Base-by-base conservation (phyloP, 2,113 vertebrate species). In the Equus przewalskii region DNA sequence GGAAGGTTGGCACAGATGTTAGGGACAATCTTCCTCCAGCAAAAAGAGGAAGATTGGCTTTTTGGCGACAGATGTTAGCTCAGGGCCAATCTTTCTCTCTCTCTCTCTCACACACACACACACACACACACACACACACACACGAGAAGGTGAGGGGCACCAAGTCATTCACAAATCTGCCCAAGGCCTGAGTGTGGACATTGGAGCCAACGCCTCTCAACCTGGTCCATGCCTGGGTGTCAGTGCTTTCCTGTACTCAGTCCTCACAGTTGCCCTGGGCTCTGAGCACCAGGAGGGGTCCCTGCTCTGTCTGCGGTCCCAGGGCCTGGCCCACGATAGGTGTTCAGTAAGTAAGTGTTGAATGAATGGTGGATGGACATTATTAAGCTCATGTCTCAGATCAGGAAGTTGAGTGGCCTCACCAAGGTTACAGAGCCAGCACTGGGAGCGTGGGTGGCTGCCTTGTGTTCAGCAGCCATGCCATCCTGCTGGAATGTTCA, bases 241-340 rank as follows among this genome's bases (percentile, higher is more conserved):
- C 8, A 7, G n/a, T 7, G 26, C 16, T 0, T 41, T 49, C 49
- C 3, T 6, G 19, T 7, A 11, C 60, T 41, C 56, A 33, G 36
- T 1, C 10, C 62, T 19, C 18, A 2, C 6, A 1, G 44, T 41
- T 2, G 13, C 4, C 49, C 3, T 4, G 0, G 2, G 73, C 62
- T 44, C 70, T 16, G 62, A 79, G 62, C 7, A 10, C 62, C 2
- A 0, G 0, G 19, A 24, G 21, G 21, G 16, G 24, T 6, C n/a
- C 58, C 21, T 28, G 69, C 49, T 73, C 3, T 28, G 36, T 58
- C 14, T 7, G 24, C 51, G 65, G 79, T 13, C 26, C 60, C 3
- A 26, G 67, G 69, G 67, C 36, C 28, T 89, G 84, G 93, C 65
- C 49, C 49, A 49, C 30, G 51, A 69, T 0, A 15, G 24, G 14